Percentiles rank a stretch among this genome's conserved stretches.
Conservation (phyloP, 30 jellyfish, hydroid and myxozoan genomes). For the Aurelia aurita complex sp. Pacific region DNA sequence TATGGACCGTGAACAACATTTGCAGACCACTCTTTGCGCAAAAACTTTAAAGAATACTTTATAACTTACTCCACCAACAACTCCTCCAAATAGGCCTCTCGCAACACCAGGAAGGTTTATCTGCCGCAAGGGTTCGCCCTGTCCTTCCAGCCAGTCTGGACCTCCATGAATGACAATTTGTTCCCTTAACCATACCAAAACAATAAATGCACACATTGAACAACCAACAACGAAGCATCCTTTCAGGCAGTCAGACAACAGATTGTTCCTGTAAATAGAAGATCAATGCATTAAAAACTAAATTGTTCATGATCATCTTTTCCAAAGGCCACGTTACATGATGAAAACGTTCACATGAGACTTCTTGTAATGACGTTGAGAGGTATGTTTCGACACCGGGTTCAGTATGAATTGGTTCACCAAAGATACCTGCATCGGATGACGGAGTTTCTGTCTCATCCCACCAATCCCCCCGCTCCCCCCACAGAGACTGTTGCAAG, state of each 20-base stretch:
- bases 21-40: background rate
- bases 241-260: conserved; percentile 79
- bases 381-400: no score
- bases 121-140: conserved; percentile 65
- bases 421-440: no score
- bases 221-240: conserved; percentile 92
- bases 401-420: no score
- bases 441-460: no score
- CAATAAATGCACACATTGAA: conserved; percentile 91
- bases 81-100: conserved; percentile 72
- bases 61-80: conserved; percentile 58
- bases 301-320: no score
- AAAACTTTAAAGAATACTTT: background rate
- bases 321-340: no score
- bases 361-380: no score
- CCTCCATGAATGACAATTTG: conserved; percentile 98
- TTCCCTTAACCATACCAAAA: conserved; percentile 96
- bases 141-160: conserved; percentile 95
- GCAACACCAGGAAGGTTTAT: conserved; percentile 80
- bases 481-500: no score
- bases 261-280: conserved; percentile 60
- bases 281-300: no score
- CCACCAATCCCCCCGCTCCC: no score
- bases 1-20: background rate
- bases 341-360: no score